Evolutionary conservation across 1,140 invertebrate genomes (phyloP), one percentile per base, ranked within the genome.

Genomic region (Drosophila tristis): DNA sequence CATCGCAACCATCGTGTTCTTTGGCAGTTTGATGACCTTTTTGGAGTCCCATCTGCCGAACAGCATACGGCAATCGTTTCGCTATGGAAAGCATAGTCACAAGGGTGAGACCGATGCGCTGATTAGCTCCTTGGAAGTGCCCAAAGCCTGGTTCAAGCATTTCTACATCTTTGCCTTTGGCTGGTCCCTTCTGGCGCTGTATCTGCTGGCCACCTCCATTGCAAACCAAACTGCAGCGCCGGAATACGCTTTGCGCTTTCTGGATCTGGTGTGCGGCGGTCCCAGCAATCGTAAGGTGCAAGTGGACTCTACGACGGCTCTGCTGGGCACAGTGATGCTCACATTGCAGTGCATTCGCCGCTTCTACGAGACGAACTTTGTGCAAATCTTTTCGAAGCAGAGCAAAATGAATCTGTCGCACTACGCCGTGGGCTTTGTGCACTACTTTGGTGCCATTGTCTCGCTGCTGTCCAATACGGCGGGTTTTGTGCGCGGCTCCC

Each of bases 351-450:
- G 94, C 49, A 93, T 92, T 45, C 94, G 96, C 78, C 93, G 97
- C 79, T 94, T 96, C 43, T 97, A 97, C 87, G 97, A 98, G 91
- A 95, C 95, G 16, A 93, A 94, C 72, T 96, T 92, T 80, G 91
- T 98, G 7, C 96, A 94, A 91, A 94, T 98, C 9, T 98, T 96
- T 92, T 96, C 96, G 9, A 93, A 93, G 53, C 93, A 95, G 63
- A 94, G 94, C 43, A 96, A 95, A 91, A 98, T 98, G 70, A 97
- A 97, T 89, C 70, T 97, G 0, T 89, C 92, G 0, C 96, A 97
- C 92, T 98, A 98, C 82, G 55, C 95, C 0, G 90, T 96, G 48
- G 97, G 96, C 1, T 94, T 94, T 64, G 72, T 94, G 25, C 96
- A 98, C 92, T 98, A 98, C 90, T 93, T 95, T 78, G 95, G 95